A percentile compares a stretch with the other conserved stretches of the same genome.
These are phyloP conservation scores for Lophotis ruficrista DNA, from an alignment of 2,113 vertebrate genomes.

Conservation along the genomic window DNA sequence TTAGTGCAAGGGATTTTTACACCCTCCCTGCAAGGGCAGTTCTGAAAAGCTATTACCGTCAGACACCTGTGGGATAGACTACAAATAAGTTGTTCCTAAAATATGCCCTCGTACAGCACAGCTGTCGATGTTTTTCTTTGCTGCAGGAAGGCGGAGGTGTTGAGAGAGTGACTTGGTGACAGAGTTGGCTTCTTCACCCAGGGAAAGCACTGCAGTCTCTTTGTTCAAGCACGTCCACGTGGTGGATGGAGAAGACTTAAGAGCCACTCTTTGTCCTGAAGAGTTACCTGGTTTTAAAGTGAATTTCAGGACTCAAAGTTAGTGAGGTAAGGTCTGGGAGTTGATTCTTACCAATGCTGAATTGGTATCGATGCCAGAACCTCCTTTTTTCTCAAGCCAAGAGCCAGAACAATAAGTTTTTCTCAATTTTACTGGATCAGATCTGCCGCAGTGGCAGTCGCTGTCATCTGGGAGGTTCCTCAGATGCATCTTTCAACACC, in stretches of 20 bases:
- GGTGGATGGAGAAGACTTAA: not conserved
- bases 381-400: not conserved
- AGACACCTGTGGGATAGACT: constrained; percentile 10
- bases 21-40: not conserved
- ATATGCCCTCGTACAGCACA: not conserved
- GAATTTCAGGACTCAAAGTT: not conserved
- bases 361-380: not conserved
- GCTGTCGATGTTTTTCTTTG: constrained; percentile 29
- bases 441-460: fast-evolving
- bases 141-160: not conserved
- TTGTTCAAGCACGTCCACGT: not conserved
- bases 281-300: not conserved
- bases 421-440: not conserved
- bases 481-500: not conserved
- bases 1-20: not conserved
- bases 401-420: not conserved
- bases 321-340: not conserved
- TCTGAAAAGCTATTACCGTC: not conserved
- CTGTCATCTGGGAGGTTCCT: not conserved
- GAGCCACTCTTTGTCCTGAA: not conserved
- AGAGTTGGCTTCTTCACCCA: not conserved
- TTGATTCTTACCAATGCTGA: not conserved
- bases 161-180: not conserved
- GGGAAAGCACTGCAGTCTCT: not conserved
- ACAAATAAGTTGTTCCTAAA: constrained; percentile 11